Conservation (phyloP, 2,888 invertebrate genomes). For the Pachliopta kotzebuea region DNA sequence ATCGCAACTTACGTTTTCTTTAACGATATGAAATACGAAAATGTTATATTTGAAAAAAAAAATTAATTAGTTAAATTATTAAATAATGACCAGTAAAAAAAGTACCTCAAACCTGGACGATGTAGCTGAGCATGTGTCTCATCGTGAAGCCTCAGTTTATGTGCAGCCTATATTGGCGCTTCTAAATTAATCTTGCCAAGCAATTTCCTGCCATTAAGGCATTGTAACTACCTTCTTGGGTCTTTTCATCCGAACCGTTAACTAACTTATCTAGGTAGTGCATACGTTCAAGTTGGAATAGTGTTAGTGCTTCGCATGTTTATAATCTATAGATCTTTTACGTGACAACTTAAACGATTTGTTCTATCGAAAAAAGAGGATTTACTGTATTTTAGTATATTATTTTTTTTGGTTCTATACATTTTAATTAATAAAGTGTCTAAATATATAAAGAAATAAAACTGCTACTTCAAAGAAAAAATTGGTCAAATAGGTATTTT, state of each 20-base stretch:
- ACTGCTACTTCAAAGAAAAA: too few relatives aligned
- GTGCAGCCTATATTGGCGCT: slow-evolving; percentile 32
- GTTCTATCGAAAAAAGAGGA: too few relatives aligned
- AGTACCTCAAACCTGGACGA: slow-evolving; percentile 11
- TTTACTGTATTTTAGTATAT: too few relatives aligned
- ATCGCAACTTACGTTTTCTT: slow-evolving; percentile 1
- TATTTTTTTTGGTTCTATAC: too few relatives aligned
- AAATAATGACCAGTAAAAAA: too few relatives aligned
- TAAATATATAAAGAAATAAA: too few relatives aligned
- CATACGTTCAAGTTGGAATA: slow-evolving; percentile 16
- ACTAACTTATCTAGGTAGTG: slow-evolving; percentile 19
- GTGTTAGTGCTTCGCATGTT: neutral
- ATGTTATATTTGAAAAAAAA: too few relatives aligned
- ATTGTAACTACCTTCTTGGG: slow-evolving; percentile 37
- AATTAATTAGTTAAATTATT: too few relatives aligned
- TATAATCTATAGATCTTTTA: neutral
- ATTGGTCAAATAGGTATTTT: too few relatives aligned
- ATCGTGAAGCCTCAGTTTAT: slow-evolving; percentile 28
- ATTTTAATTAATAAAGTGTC: too few relatives aligned
- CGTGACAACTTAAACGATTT: too few relatives aligned
- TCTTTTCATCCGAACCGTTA: slow-evolving; percentile 32
- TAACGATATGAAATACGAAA: neutral
- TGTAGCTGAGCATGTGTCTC: slow-evolving; percentile 9
- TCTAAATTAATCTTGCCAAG: slow-evolving; percentile 51
- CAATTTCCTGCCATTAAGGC: slow-evolving; percentile 49